These are phyloP conservation scores for Periparus ater DNA, from an alignment of 2,797 vertebrate genomes.

Conservation along the genomic window DNA sequence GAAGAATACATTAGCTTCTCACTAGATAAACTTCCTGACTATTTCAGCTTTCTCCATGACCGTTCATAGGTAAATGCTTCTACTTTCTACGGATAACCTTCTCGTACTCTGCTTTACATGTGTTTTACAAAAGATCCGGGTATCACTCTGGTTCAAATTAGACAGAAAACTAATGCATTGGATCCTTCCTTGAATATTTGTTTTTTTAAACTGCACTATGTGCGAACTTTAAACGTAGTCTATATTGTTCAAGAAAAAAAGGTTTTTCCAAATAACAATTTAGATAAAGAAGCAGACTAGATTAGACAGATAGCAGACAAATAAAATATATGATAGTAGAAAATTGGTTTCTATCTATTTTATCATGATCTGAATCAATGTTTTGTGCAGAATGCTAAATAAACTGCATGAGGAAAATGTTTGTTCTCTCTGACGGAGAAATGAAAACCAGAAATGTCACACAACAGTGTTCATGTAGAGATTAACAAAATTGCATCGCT, in stretches of 20 bases:
- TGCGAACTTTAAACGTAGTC: background rate
- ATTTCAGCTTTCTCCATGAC: background rate
- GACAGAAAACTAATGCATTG: background rate
- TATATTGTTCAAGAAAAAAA: background rate
- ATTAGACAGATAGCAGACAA: background rate
- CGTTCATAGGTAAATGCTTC: background rate
- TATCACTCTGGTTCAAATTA: background rate
- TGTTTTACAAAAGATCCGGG: background rate
- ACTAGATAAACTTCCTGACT: background rate
- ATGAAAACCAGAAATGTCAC: background rate
- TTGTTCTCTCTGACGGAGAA: background rate
- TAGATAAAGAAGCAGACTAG: background rate
- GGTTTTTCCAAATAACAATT: background rate
- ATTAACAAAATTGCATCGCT: background rate
- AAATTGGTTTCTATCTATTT: background rate
- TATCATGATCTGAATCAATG: background rate
- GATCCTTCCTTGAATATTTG: background rate
- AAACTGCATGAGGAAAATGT: background rate
- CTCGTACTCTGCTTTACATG: background rate
- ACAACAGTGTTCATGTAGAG: background rate
- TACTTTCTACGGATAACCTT: background rate
- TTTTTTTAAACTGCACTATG: background rate
- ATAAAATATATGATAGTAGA: background rate
- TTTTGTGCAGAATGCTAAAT: background rate
- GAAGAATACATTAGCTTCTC: background rate